phyloP scores from a whole-genome alignment of 2,888 invertebrate genomes.

The Pyralis farinalis region DNA sequence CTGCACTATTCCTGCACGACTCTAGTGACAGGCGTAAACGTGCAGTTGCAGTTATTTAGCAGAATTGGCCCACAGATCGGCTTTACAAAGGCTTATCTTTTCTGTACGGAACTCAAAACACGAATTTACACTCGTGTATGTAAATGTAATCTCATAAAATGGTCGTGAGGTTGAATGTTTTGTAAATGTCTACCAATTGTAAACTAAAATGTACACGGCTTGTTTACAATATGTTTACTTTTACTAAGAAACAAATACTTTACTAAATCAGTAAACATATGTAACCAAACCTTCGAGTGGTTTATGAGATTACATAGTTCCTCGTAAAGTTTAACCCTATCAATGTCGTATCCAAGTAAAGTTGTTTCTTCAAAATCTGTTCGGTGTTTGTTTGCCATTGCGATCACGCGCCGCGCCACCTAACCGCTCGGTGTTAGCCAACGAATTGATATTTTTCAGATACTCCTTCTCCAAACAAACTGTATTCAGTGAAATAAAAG shows the following conservation, averaged over 20 bases:
- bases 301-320: slow-evolving; percentile 11
- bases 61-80: no score
- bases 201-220: no score
- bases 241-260: background rate
- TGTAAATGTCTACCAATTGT: no score
- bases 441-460: slow-evolving; percentile 73
- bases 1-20: no score
- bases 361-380: slow-evolving; percentile 47
- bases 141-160: no score
- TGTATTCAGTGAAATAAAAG: slow-evolving; percentile 19
- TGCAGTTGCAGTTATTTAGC: no score
- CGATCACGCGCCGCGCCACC: slow-evolving; percentile 47
- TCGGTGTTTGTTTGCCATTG: slow-evolving; percentile 34
- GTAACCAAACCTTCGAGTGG: background rate
- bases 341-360: slow-evolving; percentile 34
- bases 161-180: no score
- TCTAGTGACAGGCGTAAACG: no score
- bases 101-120: no score
- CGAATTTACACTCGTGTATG: no score
- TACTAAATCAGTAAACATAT: background rate
- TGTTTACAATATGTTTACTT: no score
- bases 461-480: slow-evolving; percentile 44
- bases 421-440: slow-evolving; percentile 54
- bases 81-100: no score
- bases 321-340: slow-evolving; percentile 32